phyloP scores from a whole-genome alignment of 2,888 invertebrate genomes.

The Cephus rjabovi region DNA sequence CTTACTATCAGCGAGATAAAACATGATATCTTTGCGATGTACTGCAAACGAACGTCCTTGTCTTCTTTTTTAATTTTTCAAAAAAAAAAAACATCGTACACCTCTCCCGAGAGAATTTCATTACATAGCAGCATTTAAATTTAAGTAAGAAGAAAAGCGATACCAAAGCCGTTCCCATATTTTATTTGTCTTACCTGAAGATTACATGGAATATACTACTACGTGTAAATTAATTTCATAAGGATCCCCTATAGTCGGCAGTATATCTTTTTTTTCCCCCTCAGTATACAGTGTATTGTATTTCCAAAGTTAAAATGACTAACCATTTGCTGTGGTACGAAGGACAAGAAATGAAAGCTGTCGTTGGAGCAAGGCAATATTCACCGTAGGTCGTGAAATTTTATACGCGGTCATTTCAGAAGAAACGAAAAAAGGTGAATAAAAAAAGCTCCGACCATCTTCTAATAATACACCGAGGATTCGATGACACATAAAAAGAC shows the following conservation, averaged over 20 bases:
- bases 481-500: not conserved
- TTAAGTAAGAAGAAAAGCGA: not conserved
- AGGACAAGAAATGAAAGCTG: not conserved
- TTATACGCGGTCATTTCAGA: not conserved
- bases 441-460: not conserved
- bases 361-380: no score
- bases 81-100: not conserved
- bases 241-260: not conserved
- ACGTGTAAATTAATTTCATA: not conserved
- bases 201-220: not conserved
- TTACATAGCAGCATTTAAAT: not conserved
- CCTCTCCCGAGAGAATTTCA: not conserved
- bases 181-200: not conserved
- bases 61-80: not conserved
- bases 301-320: not conserved
- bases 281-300: not conserved
- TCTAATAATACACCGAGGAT: not conserved
- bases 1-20: not conserved
- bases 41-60: not conserved
- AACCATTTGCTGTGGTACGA: not conserved
- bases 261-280: not conserved
- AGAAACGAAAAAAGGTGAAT: not conserved
- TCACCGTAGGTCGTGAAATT: conserved; percentile 8
- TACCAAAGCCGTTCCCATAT: not conserved
- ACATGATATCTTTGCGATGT: not conserved